These are phyloP conservation scores for Tribolium castaneum DNA, from an alignment of 1,140 invertebrate species.

Conservation along the genomic window DNA sequence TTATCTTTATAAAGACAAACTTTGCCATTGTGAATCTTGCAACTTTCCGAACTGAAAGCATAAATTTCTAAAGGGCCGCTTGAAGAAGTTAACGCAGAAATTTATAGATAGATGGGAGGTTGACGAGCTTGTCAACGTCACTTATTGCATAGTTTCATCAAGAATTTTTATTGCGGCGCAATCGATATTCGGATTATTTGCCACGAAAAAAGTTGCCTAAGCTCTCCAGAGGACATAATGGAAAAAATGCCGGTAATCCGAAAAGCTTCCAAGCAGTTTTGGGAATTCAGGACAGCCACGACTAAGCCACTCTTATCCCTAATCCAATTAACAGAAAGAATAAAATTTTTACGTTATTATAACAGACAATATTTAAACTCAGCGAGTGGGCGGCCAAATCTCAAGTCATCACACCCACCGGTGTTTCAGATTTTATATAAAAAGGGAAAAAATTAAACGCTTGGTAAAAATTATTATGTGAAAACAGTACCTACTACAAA, in stretches of 20 bases:
- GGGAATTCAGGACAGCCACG: neutral
- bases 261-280: neutral
- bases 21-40: slow-evolving; percentile 19
- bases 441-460: no score
- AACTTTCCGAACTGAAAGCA: slow-evolving; percentile 1
- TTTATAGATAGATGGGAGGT: neutral
- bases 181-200: neutral
- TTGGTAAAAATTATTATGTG: no score
- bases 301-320: neutral
- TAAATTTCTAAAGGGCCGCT: neutral
- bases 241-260: neutral
- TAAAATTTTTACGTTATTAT: neutral
- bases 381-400: neutral
- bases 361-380: neutral
- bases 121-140: neutral
- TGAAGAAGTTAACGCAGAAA: neutral
- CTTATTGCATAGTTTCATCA: neutral
- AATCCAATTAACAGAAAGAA: neutral
- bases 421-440: no score
- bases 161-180: neutral
- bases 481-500: no score
- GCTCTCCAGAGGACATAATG: neutral
- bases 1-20: slow-evolving; percentile 31
- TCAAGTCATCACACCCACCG: neutral
- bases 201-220: neutral